A percentile compares a stretch with the other conserved stretches of the same genome.
phyloP scores from a whole-genome alignment of 2,888 invertebrate species.

The Micoletzkya japonica region DNA sequence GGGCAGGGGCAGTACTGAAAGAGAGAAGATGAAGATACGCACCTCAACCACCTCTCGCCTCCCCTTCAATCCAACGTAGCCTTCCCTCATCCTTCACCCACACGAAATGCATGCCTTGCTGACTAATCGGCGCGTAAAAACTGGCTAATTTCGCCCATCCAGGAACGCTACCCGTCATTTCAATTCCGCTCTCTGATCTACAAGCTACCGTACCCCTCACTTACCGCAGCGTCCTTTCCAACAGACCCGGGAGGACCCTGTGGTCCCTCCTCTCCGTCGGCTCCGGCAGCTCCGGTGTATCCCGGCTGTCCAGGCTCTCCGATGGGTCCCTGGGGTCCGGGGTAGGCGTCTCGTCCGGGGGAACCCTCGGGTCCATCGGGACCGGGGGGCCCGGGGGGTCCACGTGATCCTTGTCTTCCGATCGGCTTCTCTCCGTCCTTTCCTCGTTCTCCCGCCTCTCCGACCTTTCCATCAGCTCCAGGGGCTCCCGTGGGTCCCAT shows the following conservation, averaged over 20 bases:
- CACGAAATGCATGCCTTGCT: no score
- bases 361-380: constrained; percentile 36
- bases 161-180: neutral
- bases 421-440: constrained; percentile 32
- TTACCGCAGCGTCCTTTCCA: constrained; percentile 25
- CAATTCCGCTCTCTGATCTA: neutral
- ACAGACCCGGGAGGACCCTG: constrained; percentile 29
- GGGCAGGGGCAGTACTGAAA: constrained; percentile 24
- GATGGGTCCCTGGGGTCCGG: constrained; percentile 23
- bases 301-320: constrained; percentile 24
- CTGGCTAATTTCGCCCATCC: neutral
- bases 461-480: constrained; percentile 29
- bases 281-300: constrained; percentile 35
- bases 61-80: no score
- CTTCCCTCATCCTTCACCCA: no score
- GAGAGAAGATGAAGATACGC: neutral
- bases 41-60: no score
- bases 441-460: constrained; percentile 25
- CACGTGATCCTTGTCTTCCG: constrained; percentile 31
- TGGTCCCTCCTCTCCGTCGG: constrained; percentile 37
- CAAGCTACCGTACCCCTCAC: neutral
- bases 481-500: constrained; percentile 33
- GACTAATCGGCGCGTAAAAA: no score
- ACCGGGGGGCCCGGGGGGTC: constrained; percentile 30
- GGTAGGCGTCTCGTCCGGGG: constrained; percentile 20